Percentiles rank a stretch among this genome's conserved stretches.
Evolutionary conservation across 2,888 invertebrate species (phyloP).

Genomic region (Girardia tigrina): DNA sequence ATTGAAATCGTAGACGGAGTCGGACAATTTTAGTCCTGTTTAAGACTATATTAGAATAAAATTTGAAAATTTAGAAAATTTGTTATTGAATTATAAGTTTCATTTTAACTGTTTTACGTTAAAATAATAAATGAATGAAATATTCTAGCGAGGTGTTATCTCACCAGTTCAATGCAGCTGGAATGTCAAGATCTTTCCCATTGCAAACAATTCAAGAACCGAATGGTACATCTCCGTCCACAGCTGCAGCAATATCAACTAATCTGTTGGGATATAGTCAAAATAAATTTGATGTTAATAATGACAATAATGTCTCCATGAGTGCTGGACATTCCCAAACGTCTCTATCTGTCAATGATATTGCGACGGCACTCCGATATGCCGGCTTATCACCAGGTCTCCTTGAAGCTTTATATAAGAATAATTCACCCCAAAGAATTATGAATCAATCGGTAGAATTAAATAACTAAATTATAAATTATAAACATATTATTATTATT

Average conservation of each 20-base stretch:
- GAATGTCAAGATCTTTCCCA: not conserved
- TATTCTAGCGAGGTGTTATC: not conserved
- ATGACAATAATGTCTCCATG: not conserved
- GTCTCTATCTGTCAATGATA: not conserved
- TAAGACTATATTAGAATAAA: too few species aligned
- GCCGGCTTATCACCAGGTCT: conserved; percentile 5
- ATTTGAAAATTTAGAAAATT: too few species aligned
- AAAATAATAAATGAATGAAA: too few species aligned
- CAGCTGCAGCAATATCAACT: not conserved
- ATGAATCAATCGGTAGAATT: conserved; percentile 5
- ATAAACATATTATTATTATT: too few species aligned
- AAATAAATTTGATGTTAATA: not conserved
- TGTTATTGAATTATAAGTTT: too few species aligned
- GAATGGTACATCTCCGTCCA: not conserved
- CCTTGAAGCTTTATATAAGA: conserved; percentile 16
- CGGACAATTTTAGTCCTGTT: too few species aligned
- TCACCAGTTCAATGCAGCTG: not conserved
- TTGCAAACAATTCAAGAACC: not conserved
- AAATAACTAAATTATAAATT: too few species aligned
- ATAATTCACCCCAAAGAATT: conserved; percentile 12
- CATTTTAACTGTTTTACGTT: too few species aligned
- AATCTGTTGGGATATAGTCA: not conserved
- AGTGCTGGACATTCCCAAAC: not conserved
- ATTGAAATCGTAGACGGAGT: too few species aligned
- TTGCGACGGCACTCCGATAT: not conserved